Evolutionary conservation across 2,888 invertebrate species (phyloP), one percentile per base, ranked within the genome.

Genomic region (Agrypnus murinus): DNA sequence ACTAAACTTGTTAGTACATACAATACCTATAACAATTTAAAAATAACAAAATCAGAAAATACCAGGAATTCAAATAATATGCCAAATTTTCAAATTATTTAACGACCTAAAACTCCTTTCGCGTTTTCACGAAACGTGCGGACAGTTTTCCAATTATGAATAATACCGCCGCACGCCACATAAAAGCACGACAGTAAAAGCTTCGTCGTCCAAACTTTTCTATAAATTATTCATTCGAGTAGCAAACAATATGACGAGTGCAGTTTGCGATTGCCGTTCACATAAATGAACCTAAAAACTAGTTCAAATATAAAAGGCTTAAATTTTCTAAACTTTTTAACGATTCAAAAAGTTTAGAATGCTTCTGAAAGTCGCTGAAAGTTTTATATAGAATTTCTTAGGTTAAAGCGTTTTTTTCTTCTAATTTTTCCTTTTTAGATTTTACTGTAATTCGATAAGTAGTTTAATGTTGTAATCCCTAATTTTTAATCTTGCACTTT

Each of bases 201-300:
- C 46, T 10, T 46, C 46, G 31, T 43, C 32, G 31, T 43, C 32
- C 12, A 32, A 34, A 57, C 57, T 38, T 38, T 57, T 57, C 57
- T 9, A 57, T 57, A 57, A 57, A 57, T 57, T 38, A 57, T 57
- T 36, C 57, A 57, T 57, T 57, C 19, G 7, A 57, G 38, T 17
- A 32, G 57, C 57, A 38, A 38, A 57, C 36, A 38, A 57, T 36
- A 38, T 57, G 57, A 34, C 36, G 38, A 57, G 38, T 38, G 57
- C 36, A 57, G 36, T 57, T 36, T 57, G 8, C 15, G 15, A 38
- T 31, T 57, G 57, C 36, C 36, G 38, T 32, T 36, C 36, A 15
- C 17, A 36, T 36, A 57, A 25, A 36, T 25, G 19, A 57, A 36
- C 57, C 36, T 34, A 36, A 57, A 5, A 36, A 57, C 36, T 57